Evolutionary conservation across 2,888 invertebrate species (phyloP).

Genomic region (Nomada fabriciana): DNA sequence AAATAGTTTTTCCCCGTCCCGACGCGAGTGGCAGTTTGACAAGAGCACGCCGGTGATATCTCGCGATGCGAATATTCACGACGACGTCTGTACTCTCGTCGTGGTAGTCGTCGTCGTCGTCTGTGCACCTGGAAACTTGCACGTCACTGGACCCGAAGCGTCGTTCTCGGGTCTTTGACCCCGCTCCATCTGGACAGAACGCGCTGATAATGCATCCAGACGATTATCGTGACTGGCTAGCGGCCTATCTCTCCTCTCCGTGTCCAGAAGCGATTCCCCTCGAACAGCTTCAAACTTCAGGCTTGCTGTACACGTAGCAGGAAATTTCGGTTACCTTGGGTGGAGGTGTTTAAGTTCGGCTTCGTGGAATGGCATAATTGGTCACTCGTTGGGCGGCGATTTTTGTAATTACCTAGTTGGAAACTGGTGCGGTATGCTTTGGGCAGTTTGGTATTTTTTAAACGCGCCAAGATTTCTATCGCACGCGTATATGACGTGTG

Average conservation of each 20-base stretch:
- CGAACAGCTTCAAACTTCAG: not conserved
- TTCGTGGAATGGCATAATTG: slow-evolving; percentile 10
- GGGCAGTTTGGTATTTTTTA: slow-evolving; percentile 57
- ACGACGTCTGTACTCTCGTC: not conserved
- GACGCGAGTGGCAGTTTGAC: slow-evolving; percentile 60
- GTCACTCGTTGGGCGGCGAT: slow-evolving; percentile 17
- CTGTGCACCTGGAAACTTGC: slow-evolving; percentile 61
- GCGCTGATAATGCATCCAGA: slow-evolving; percentile 41
- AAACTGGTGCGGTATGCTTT: slow-evolving; percentile 34
- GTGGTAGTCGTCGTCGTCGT: slow-evolving; percentile 13
- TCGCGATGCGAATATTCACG: slow-evolving; percentile 64
- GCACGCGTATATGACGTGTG: slow-evolving; percentile 3
- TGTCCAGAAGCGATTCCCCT: slow-evolving; percentile 17
- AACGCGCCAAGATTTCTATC: slow-evolving; percentile 31
- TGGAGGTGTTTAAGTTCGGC: no score
- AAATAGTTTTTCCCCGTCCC: slow-evolving; percentile 57
- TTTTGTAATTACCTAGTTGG: not conserved
- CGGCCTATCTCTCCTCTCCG: not conserved
- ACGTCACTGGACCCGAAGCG: slow-evolving; percentile 56
- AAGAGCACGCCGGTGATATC: slow-evolving; percentile 54
- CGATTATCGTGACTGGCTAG: slow-evolving; percentile 17
- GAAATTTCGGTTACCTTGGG: not conserved
- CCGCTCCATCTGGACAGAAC: slow-evolving; percentile 43
- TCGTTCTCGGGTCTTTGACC: slow-evolving; percentile 63
- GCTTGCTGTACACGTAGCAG: not conserved